Evolutionary conservation across 2,797 vertebrate species (phyloP), one percentile per base, ranked within the genome.

Genomic region (Danio jaintianensis): DNA sequence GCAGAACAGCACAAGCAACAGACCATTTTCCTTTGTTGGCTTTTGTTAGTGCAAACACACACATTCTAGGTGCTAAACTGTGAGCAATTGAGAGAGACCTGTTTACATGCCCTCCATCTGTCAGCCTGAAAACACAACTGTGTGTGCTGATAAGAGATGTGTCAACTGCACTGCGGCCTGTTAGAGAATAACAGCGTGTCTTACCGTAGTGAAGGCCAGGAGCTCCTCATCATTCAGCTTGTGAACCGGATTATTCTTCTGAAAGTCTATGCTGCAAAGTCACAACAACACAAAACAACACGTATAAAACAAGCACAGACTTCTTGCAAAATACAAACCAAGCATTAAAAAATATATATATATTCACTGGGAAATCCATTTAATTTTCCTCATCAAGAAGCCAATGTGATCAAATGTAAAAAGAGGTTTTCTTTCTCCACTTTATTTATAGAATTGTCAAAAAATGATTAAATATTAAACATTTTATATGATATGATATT

Each of bases 161-260:
- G 11, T 55, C 15, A 68, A 47, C 40, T 15, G 63, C 9, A 59
- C 12, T 2, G 18, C 11, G 38, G 36, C n/a, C n/a, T 38, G 16
- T 18, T 22, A 74, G 36, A 59, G 13, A 29, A 75, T 29, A 9
- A 52, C 4, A 61, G 3, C 11, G 20, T 2, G 10, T 94, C 96
- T 96, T 92, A 99, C 97, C n/a, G 96, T 95, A 40, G 94, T 96
- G 91, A 98, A 99, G 76, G 96, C 95, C 79, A 97, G 88, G 63
- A 99, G 92, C 86, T 99, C 96, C 88, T 98, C 97, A 70, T 95
- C 94, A 8, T 97, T 98, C 84, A 99, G 91, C 64, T 94, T 98
- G 91, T 99, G 96, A 61, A 96, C 92, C 6, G 97, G 97, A 82
- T 96, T 99, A 86, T 96, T 99, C 93, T 95, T 99, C 84, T 96